Percentiles rank a stretch among this genome's conserved stretches.
Evolutionary conservation across 2,888 invertebrate species (phyloP).

Genomic region (Prenolepis imparis): DNA sequence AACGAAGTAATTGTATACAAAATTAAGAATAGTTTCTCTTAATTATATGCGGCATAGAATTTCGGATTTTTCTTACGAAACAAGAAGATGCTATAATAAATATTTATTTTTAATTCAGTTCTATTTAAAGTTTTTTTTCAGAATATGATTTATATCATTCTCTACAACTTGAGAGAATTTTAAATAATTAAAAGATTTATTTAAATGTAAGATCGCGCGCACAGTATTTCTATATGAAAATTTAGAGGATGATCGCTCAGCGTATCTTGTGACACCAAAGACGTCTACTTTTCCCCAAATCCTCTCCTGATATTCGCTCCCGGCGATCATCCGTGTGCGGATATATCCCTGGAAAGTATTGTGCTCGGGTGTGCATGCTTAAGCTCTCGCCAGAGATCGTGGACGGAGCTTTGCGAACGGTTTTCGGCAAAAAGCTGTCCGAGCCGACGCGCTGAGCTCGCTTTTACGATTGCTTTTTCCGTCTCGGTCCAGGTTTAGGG

Average conservation of each 20-base stretch:
- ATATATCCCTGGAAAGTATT: constrained; percentile 50
- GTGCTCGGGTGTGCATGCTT: constrained; percentile 51
- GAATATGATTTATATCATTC: background rate
- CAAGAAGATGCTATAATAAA: background rate
- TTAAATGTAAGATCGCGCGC: background rate
- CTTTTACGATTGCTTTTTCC: constrained; percentile 71
- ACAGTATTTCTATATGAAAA: background rate
- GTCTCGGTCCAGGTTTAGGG: constrained; percentile 57
- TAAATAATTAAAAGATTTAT: background rate
- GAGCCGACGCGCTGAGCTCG: constrained; percentile 65
- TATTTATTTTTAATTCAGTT: background rate
- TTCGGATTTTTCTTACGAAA: background rate
- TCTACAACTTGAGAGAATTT: background rate
- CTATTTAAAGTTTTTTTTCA: background rate
- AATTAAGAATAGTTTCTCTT: background rate
- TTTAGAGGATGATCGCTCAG: background rate
- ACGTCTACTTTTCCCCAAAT: constrained; percentile 3
- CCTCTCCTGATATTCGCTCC: constrained; percentile 17
- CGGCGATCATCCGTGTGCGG: constrained; percentile 56
- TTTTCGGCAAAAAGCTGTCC: constrained; percentile 65
- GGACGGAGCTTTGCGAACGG: constrained; percentile 63
- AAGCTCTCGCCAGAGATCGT: constrained; percentile 56
- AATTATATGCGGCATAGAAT: background rate
- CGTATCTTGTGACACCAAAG: background rate
- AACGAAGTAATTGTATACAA: background rate